phyloP scores from a whole-genome alignment of 2,797 vertebrate species.

The Peromyscus eremicus region DNA sequence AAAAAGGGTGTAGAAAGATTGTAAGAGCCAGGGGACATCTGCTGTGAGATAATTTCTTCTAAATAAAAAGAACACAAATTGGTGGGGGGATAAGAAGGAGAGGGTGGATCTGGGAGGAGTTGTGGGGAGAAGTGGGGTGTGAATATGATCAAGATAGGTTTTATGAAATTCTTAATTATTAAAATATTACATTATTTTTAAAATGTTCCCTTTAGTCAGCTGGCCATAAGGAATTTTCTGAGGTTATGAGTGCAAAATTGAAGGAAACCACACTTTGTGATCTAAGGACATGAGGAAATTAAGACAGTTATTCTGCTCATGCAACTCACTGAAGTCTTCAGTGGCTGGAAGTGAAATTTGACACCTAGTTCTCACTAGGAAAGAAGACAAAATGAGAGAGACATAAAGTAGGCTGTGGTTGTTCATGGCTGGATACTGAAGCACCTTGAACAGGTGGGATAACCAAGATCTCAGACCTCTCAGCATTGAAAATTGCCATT shows the following conservation, averaged over 20 bases:
- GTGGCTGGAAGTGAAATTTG: not conserved
- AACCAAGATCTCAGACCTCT: not conserved
- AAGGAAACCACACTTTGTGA: not conserved
- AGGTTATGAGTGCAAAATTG: not conserved
- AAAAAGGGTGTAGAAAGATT: not conserved
- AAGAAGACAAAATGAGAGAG: not conserved
- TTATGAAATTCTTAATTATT: not conserved
- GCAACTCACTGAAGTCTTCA: not conserved
- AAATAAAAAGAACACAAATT: not conserved
- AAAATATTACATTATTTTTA: not conserved
- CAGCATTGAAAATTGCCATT: slow-evolving; percentile 10
- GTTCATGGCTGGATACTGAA: not conserved
- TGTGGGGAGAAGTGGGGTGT: not conserved
- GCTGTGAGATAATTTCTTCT: not conserved
- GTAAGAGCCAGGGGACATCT: not conserved
- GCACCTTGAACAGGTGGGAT: not conserved
- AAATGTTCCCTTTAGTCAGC: not conserved
- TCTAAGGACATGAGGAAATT: not conserved
- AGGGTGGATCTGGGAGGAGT: not conserved
- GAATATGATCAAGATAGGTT: not conserved
- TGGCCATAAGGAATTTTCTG: not conserved
- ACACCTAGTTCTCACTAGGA: not conserved
- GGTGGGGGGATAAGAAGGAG: not conserved
- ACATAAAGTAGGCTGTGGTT: not conserved
- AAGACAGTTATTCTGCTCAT: not conserved